Evolutionary conservation across 2,888 invertebrate genomes (phyloP).

Genomic region (Iselma pallidipennis): DNA sequence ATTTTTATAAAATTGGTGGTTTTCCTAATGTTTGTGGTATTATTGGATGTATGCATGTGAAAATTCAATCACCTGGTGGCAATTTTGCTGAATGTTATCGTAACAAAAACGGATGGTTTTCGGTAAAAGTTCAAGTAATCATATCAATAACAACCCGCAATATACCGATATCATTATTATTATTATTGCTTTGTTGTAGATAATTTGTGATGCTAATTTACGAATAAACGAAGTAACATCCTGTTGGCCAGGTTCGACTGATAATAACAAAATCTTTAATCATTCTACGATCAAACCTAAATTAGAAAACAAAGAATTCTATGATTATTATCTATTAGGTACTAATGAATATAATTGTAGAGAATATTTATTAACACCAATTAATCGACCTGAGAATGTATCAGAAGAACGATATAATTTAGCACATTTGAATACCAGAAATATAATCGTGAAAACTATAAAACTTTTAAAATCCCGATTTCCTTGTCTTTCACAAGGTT

Average conservation of each 20-base stretch:
- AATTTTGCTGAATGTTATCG: background rate
- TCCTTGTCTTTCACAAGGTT: background rate
- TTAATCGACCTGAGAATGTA: background rate
- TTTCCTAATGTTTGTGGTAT: background rate
- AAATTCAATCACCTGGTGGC: background rate
- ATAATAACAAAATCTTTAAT: background rate
- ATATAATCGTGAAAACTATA: background rate
- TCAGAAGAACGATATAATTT: background rate
- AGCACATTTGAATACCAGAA: background rate
- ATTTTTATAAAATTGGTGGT: background rate
- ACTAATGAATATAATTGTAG: background rate
- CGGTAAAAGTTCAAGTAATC: background rate
- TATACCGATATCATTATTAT: no score
- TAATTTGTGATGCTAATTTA: background rate
- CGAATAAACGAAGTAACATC: background rate
- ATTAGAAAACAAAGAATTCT: background rate
- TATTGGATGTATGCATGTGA: background rate
- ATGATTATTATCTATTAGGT: background rate
- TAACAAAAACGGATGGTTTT: background rate
- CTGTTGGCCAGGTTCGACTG: background rate
- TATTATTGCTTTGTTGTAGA: no score
- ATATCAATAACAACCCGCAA: no score
- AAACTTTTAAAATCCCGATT: background rate
- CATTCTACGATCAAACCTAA: background rate
- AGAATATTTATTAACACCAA: background rate